Base-by-base conservation (phyloP, 1,140 invertebrate species). In the Hycleus cichorii region DNA sequence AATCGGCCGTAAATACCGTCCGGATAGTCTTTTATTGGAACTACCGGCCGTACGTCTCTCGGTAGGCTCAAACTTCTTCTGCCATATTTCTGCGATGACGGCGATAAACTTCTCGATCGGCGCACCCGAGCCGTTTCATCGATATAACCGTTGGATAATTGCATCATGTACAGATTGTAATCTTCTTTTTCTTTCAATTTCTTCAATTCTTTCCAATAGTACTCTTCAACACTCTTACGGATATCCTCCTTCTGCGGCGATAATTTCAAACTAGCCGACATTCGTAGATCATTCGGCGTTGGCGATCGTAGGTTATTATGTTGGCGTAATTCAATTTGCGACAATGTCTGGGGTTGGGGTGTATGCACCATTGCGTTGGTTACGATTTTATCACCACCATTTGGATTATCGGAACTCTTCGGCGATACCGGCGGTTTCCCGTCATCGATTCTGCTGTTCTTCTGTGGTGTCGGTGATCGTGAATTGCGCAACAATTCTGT, bases 131-230 rank as follows among this genome's bases (percentile, higher is more conserved):
- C 51, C 1, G 66, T 62, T 32, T 72, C 70, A 38, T 74, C 67
- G 7, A 60, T 61, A 47, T 66, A 72, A 24, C 66, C 68, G 48
- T 61, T 64, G 38, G 39, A 45, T 47, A 59, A 58, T 39, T 71
- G 71, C 47, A 67, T 62, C 11, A 60, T 45, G 39, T 69, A 69
- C 24, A 78, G 75, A 50, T 78, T 73, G 2, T 42, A 42, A 42
- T 42, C 40, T 67, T 81, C 78, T 67, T 76, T 75, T 47, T 77
- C 69, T 68, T 80, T 81, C 40, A 80, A 62, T 64, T 81, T 80
- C 64, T 77, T 79, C 47, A 82, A 69, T 69, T 82, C 79, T 63
- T 80, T 77, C 80, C 80, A 82, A 57, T 80, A 81, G 68, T 78
- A 82, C 9, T 76, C 78, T 69, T 82, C 80, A 1, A 82, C 76